Evolutionary conservation across 2,113 vertebrate species (phyloP), one percentile per base, ranked within the genome.

Genomic region (Lampris incognitus): DNA sequence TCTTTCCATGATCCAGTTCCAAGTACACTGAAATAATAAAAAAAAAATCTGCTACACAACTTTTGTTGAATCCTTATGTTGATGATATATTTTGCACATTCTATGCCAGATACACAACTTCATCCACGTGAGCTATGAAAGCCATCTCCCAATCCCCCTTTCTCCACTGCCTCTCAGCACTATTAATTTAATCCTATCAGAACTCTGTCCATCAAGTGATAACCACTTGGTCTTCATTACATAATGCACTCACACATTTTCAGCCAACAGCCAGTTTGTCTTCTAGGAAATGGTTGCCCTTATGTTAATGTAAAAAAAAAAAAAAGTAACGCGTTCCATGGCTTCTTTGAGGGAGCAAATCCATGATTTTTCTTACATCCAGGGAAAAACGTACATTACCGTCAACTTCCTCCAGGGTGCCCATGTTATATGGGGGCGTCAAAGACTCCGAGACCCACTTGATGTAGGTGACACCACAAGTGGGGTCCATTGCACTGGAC

Each of bases 151-250:
- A 81, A 77, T 68, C 72, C 61, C 63, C 60, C 52, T 24, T 69
- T 40, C 72, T 72, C 76, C 48, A 2, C 70, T 56, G 69, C 60
- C 74, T 67, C 78, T 68, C 69, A n/a, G 44, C 49, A 41, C 83
- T 79, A 71, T 84, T 39, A 76, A 67, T 36, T 71, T 91, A 91
- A 91, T 91, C 89, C 87, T 81, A 82, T 86, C 77, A 86, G 66
- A 81, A 82, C 68, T 76, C 81, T 77, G 84, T 87, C 84, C 78
- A 84, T 88, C 87, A 77, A 76, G 76, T 70, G 42, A 66, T 81
- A 73, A 83, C 71, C 81, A 88, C 84, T 88, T 88, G 78, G 77
- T 78, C 87, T 87, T 76, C 60, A 79, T 91, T 91, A 82, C 78
- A 71, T 91, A 92, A 93, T 51, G 59, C 64, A 72, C 59, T 57